These are phyloP conservation scores for Lota lota DNA, from an alignment of 2,113 vertebrate genomes.

Conservation along the genomic window DNA sequence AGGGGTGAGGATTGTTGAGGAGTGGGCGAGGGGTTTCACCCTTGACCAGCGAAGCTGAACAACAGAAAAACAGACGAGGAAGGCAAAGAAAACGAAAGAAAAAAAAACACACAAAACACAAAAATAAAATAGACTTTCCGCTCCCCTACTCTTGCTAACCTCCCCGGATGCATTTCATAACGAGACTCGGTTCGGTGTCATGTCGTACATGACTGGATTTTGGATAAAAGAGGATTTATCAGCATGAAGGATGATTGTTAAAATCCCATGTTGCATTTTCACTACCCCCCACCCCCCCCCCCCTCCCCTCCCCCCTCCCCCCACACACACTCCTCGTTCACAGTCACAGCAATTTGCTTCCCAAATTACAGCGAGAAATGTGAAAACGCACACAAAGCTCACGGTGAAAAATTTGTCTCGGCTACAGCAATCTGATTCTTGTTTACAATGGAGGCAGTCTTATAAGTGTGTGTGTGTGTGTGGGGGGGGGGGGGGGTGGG, in stretches of 20 bases:
- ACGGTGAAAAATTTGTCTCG: constrained; percentile 44
- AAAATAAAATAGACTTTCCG: no score
- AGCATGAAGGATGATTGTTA: constrained; percentile 45
- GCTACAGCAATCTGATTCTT: constrained; percentile 54
- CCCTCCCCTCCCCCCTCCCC: no score
- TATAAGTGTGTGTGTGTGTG: neutral
- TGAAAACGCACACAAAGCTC: constrained; percentile 27
- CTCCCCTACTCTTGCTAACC: no score
- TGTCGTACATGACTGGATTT: constrained; percentile 40
- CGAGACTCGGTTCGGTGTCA: neutral
- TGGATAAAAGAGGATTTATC: constrained; percentile 42
- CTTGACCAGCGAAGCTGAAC: constrained; percentile 28
- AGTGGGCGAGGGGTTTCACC: constrained; percentile 5
- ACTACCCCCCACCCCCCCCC: no score
- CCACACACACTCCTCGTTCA: constrained; percentile 22
- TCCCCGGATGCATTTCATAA: no score
- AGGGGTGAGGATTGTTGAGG: constrained; percentile 16
- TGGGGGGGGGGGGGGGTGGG: constrained; percentile 17
- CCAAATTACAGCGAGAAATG: constrained; percentile 55
- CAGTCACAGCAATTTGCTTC: constrained; percentile 58
- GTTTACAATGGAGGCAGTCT: constrained; percentile 35
- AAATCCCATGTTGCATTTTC: constrained; percentile 45
- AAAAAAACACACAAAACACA: neutral
- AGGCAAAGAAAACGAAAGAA: no score
- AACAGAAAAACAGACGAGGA: neutral